Evolutionary conservation across 2,888 invertebrate genomes (phyloP), one percentile per base, ranked within the genome.

Genomic region (Rotaria sp.): DNA sequence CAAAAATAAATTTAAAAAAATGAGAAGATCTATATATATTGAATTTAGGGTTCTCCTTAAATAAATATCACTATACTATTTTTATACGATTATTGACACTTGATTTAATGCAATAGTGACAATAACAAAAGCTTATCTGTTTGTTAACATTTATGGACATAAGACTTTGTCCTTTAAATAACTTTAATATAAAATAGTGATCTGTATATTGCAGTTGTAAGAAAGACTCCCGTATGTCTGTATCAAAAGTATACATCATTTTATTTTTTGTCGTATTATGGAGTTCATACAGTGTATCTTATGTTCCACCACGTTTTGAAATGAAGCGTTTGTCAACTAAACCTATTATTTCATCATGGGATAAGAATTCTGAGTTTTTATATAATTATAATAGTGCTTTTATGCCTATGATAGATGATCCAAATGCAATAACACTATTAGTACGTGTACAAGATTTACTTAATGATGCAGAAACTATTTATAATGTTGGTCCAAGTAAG

Each of bases 401-500:
- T 80, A 80, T 80, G 80, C 80, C 80, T n/a, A 45, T 45, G 45
- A 45, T 21, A 7, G 11, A 45, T n/a, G 45, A 80, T 45, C 35
- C 67, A 38, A 35, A 67, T 67, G 35, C 35, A 35, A 15, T 45
- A 13, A 13, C 45, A 45, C n/a, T 80, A 4, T 26, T 45, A 45
- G 80, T 80, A n/a, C 80, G 80, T 45, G 80, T 80, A 45, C 80
- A 80, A 80, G n/a, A 80, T 45, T 80, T 80, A 45, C 26, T n/a
- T 2, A 45, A 41, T 45, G 26, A 41, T 26, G 0, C 45, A 11
- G 1, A 52, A 52, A 52, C 24, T 4, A 80, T 80, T 80, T 80
- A 80, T n/a, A 7, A 80, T 80, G 80, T 80, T 80, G 80, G 45
- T 45, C 80, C 80, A 80, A 80, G 80, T 80, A 80, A 80, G n/a